Evolutionary conservation across 2,113 vertebrate genomes (phyloP), one percentile per base, ranked within the genome.

Genomic region (Melospiza georgiana): DNA sequence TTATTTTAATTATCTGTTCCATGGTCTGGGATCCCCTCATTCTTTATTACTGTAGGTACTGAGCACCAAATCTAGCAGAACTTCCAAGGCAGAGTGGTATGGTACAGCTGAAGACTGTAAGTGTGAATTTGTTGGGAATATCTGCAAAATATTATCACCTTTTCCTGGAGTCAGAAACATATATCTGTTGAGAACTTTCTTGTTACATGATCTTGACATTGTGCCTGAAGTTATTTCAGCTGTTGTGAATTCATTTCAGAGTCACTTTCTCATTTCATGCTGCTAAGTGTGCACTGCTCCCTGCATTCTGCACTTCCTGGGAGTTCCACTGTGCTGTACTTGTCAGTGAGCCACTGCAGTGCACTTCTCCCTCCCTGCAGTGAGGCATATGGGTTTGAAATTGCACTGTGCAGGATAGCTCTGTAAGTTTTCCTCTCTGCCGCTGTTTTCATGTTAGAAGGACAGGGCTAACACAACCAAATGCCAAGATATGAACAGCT

Each of bases 381-480:
- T 6, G 67, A 73, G 46, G 10, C 39, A 63, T 21, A 20, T 6
- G 35, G 8, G 35, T 86, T 87, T 79, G 58, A 90, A 94, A 83
- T 51, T 41, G 33, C 55, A 52, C 19, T 6, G 46, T 58, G 49
- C 49, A 51, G 49, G 68, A 80, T 14, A 80, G 33, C 39, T 78
- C 66, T 28, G 5, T 6, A 46, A 28, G 18, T 67, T 83, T 85
- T 77, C 20, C 5, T 71, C 35, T 68, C 62, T 75, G 33, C 8
- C 25, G 41, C 22, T 18, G 3, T 31, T n/a, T 85, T 91, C 33
- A 59, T 48, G 13, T 30, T 55, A 71, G 78, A 66, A 79, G 65
- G 25, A 21, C 8, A 43, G 30, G 49, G 57, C 33, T 51, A 59
- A 62, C 15, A 31, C 7, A 39, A 51, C 15, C 0, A 0, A 62